These are phyloP conservation scores for Notechis scutatus DNA, from an alignment of 2,113 vertebrate species.

Conservation along the genomic window DNA sequence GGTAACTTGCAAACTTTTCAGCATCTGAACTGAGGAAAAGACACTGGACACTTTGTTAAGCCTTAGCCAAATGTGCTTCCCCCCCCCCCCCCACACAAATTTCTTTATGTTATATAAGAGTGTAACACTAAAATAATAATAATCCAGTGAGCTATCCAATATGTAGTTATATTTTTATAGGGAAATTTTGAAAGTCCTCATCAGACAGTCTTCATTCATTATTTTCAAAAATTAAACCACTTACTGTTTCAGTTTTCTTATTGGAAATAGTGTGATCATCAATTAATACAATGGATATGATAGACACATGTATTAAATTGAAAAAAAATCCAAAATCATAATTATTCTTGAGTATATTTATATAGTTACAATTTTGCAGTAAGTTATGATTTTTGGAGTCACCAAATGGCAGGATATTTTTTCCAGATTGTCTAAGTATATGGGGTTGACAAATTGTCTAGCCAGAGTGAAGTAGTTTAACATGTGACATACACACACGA, in stretches of 20 bases:
- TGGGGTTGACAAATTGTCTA: not conserved
- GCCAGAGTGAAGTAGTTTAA: not conserved
- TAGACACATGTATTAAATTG: conserved; percentile 50
- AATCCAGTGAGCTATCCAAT: conserved; percentile 26
- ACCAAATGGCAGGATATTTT: not conserved
- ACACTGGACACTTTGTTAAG: conserved; percentile 61
- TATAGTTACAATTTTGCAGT: not conserved
- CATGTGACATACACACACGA: not conserved
- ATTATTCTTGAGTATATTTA: not conserved
- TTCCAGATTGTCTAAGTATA: not conserved
- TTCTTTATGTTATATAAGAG: conserved; percentile 17
- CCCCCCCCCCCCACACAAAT: not conserved
- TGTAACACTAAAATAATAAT: conserved; percentile 41
- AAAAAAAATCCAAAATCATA: not conserved
- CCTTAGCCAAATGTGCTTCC: conserved; percentile 56
- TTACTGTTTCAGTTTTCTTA: conserved; percentile 40
- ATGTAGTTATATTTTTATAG: conserved; percentile 40
- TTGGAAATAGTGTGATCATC: conserved; percentile 24
- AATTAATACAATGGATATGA: conserved; percentile 42
- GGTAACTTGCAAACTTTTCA: conserved; percentile 72
- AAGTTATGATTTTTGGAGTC: not conserved
- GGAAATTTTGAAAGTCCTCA: conserved; percentile 37
- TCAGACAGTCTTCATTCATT: conserved; percentile 36
- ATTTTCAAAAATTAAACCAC: conserved; percentile 22
- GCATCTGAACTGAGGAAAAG: conserved; percentile 55